Evolutionary conservation across 2,888 invertebrate species (phyloP), one percentile per base, ranked within the genome.

Genomic region (Sicus ferrugineus): DNA sequence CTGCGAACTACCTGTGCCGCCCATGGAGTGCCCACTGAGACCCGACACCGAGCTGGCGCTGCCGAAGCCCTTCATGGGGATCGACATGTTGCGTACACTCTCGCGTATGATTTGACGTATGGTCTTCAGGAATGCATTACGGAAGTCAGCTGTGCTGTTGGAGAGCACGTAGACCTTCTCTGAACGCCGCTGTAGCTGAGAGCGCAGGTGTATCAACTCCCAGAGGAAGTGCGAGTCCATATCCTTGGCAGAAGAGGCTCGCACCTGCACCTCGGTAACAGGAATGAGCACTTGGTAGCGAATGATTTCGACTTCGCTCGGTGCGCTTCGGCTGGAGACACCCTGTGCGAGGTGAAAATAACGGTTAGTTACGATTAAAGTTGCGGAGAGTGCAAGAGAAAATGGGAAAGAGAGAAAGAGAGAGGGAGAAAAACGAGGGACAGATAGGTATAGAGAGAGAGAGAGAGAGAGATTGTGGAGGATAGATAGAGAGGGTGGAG

Each of bases 161-260:
- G 97, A 97, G 72, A 98, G 89, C 77, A 97, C 96, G 85, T 98
- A 98, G 76, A 97, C 94, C 87, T 97, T 97, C 87, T 98, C 97
- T 7, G 96, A 95, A 77, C 97, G 91, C 73, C 96, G 90, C 83
- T 97, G 96, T 76, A 95, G 88, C 86, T 97, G 97, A 84, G 95
- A 96, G 80, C 96, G 90, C 79, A 97, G 88, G 86, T 98, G 97
- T 78, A 98, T 95, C 75, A 98, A 90, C 87, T 98, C 97, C 97
- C 98, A 98, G 73, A 97, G 89, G 89, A 95, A 97, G 87, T 97
- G 97, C 73, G 94, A 96, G 83, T 97, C 97, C 91, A 95, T 93
- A 81, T 97, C 96, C 83, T 95, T 95, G 72, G 96, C 94, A 2
- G 95, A 95, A 50, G 95, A 95, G 50, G 96, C 95, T 72, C 97